These are phyloP conservation scores for Rhinatrema bivittatum DNA, from an alignment of 2,797 vertebrate species.

Conservation along the genomic window DNA sequence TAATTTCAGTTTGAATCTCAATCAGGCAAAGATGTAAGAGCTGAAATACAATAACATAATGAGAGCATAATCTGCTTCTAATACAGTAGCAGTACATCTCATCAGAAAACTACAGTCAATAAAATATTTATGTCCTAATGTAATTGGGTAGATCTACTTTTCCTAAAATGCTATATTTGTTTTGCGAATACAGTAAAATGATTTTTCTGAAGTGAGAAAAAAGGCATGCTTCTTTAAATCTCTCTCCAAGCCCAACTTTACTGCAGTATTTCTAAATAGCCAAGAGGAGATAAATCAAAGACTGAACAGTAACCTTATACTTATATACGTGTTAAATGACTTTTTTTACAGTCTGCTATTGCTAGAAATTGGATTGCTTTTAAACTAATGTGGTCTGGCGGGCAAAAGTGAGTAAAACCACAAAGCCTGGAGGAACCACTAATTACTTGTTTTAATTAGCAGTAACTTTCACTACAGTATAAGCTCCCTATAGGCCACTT, in stretches of 20 bases:
- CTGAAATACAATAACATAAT: constrained; percentile 44
- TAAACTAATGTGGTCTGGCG: constrained; percentile 70
- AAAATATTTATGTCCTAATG: no score
- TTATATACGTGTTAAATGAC: constrained; percentile 63
- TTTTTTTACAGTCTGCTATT: constrained; percentile 66
- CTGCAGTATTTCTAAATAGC: constrained; percentile 35
- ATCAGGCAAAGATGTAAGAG: constrained; percentile 35
- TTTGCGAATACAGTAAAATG: constrained; percentile 3
- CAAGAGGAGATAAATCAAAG: constrained; percentile 54
- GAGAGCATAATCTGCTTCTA: constrained; percentile 47
- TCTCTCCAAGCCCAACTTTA: constrained; percentile 19
- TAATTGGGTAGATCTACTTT: constrained; percentile 26
- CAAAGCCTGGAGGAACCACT: constrained; percentile 86
- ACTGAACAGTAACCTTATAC: constrained; percentile 61
- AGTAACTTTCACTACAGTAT: constrained; percentile 89
- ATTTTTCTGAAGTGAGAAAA: constrained; percentile 13
- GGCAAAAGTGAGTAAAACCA: constrained; percentile 68
- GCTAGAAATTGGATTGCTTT: constrained; percentile 69
- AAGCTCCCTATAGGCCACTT: constrained; percentile 76
- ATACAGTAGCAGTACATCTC: constrained; percentile 38
- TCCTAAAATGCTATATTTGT: constrained; percentile 10
- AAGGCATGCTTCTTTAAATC: neutral
- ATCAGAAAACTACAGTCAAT: constrained; percentile 32
- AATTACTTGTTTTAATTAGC: constrained; percentile 96
- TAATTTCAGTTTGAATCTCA: constrained; percentile 30